These are phyloP conservation scores for Pseudochaenichthys georgianus DNA, from an alignment of 2,797 vertebrate genomes.

Conservation along the genomic window DNA sequence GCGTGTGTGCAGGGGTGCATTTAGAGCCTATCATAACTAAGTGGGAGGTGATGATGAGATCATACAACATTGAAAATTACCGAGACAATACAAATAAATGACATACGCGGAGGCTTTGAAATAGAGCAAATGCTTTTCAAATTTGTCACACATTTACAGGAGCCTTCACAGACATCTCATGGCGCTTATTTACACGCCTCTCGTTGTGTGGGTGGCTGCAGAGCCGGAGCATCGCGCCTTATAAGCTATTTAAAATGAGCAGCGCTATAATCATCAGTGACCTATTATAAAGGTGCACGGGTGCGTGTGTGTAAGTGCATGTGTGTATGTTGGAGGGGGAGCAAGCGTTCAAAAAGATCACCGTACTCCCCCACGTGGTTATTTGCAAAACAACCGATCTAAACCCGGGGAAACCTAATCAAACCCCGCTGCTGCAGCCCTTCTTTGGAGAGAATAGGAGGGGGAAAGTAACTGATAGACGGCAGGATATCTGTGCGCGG, in stretches of 20 bases:
- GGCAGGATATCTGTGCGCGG: slow-evolving; percentile 14
- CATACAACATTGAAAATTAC: slow-evolving; percentile 75
- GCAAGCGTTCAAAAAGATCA: slow-evolving; percentile 77
- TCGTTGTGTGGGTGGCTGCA: slow-evolving; percentile 69
- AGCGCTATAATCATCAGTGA: slow-evolving; percentile 82
- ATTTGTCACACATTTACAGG: slow-evolving; percentile 63
- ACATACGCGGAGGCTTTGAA: slow-evolving; percentile 68
- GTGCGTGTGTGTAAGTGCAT: slow-evolving; percentile 47
- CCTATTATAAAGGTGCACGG: slow-evolving; percentile 77
- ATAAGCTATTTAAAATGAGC: slow-evolving; percentile 82
- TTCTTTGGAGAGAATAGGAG: slow-evolving; percentile 44
- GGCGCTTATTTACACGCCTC: slow-evolving; percentile 65
- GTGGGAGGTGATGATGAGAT: slow-evolving; percentile 77
- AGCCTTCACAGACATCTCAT: slow-evolving; percentile 59
- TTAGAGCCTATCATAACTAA: slow-evolving; percentile 64
- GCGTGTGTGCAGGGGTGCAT: background rate
- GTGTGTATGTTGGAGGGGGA: slow-evolving; percentile 31
- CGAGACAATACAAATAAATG: slow-evolving; percentile 77
- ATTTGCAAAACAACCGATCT: slow-evolving; percentile 87
- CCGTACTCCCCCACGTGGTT: slow-evolving; percentile 91
- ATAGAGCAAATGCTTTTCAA: slow-evolving; percentile 60
- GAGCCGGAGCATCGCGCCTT: slow-evolving; percentile 71
- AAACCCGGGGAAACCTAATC: slow-evolving; percentile 73
- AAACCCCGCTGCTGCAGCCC: slow-evolving; percentile 75
- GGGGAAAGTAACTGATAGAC: background rate